Evolutionary conservation across 1,140 invertebrate genomes (phyloP).

Genomic region (Thaumatotibia leucotreta): DNA sequence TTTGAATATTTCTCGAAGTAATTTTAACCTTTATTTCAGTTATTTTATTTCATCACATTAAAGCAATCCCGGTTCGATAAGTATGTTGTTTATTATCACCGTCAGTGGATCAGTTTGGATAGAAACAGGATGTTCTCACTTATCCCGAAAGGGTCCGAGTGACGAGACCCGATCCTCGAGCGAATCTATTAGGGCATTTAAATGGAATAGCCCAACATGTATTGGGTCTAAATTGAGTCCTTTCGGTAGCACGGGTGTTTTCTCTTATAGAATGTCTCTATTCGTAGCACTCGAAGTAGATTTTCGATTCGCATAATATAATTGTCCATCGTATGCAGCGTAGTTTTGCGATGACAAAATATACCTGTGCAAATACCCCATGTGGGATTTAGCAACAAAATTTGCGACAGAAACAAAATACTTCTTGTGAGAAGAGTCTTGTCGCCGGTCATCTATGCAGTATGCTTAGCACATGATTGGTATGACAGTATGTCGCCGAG

Average conservation of each 20-base stretch:
- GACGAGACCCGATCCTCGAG: neutral
- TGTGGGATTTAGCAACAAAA: too few relatives aligned
- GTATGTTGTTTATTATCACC: neutral
- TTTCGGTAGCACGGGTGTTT: neutral
- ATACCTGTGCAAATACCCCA: too few relatives aligned
- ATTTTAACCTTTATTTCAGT: too few relatives aligned
- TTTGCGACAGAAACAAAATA: too few relatives aligned
- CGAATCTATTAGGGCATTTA: constrained; percentile 9
- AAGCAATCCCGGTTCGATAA: neutral
- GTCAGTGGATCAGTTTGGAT: neutral
- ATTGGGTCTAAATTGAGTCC: neutral
- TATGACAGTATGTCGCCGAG: too few relatives aligned
- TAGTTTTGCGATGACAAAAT: too few relatives aligned
- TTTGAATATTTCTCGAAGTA: too few relatives aligned
- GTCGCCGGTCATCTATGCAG: too few relatives aligned
- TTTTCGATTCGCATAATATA: too few relatives aligned
- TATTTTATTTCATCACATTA: neutral
- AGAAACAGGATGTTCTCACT: neutral
- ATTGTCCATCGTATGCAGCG: too few relatives aligned
- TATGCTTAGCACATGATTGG: too few relatives aligned
- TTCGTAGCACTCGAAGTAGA: neutral
- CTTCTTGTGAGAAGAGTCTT: too few relatives aligned
- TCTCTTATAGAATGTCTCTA: neutral
- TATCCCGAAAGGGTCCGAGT: neutral
- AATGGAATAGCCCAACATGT: constrained; percentile 3